phyloP scores from a whole-genome alignment of 2,888 invertebrate genomes.

The Eilema depressum region DNA sequence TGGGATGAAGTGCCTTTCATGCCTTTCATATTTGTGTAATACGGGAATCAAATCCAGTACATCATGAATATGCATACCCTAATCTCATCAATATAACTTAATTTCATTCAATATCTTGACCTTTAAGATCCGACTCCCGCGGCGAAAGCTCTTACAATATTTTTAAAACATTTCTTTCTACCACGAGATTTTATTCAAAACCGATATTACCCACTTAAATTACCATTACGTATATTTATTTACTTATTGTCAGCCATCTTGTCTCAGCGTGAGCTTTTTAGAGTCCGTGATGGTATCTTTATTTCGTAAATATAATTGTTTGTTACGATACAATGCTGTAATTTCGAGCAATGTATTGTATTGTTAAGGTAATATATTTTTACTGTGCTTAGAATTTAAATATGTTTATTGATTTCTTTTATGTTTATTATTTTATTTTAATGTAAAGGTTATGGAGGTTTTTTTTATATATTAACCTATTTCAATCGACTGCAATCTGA shows the following conservation, averaged over 20 bases:
- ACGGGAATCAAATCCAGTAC: not conserved
- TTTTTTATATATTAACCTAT: not conserved
- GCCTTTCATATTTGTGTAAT: not conserved
- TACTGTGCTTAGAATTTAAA: not conserved
- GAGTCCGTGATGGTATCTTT: constrained; percentile 35
- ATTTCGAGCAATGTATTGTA: not conserved
- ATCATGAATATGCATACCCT: not conserved
- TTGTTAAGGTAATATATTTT: not conserved
- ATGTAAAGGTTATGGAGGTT: not conserved
- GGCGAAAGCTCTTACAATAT: not conserved
- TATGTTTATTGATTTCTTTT: constrained; percentile 4
- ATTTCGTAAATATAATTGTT: constrained; percentile 15
- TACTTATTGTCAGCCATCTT: constrained; percentile 30
- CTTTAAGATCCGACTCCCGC: constrained; percentile 23
- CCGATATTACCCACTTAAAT: constrained; percentile 36
- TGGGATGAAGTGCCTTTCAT: too few species aligned
- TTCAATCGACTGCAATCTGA: too few species aligned
- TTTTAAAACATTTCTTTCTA: not conserved
- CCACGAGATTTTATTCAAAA: constrained; percentile 33
- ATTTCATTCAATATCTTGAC: not conserved
- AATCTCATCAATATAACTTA: not conserved
- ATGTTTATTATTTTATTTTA: not conserved
- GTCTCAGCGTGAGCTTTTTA: constrained; percentile 46
- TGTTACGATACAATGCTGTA: not conserved
- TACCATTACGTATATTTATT: constrained; percentile 35